Evolutionary conservation across 2,113 vertebrate genomes (phyloP).

Genomic region (Kryptolebias marmoratus): DNA sequence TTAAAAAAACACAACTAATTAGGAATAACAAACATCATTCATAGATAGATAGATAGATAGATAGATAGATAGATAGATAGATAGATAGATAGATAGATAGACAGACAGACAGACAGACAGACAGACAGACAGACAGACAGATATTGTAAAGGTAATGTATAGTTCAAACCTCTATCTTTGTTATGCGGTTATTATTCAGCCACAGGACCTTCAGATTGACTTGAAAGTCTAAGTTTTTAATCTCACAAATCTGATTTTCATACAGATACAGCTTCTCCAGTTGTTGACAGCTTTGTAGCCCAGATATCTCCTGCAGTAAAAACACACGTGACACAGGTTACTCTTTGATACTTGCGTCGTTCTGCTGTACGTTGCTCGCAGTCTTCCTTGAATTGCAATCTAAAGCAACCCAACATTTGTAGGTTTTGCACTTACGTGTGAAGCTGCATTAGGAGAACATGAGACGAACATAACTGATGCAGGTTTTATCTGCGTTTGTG

Average conservation of each 20-base stretch:
- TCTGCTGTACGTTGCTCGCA: no score
- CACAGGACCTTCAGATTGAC: conserved; percentile 79
- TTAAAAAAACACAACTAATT: not conserved
- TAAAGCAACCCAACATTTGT: no score
- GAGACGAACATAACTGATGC: no score
- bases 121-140: not conserved
- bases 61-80: not conserved
- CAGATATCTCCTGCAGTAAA: conserved; percentile 79
- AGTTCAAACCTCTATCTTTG: conserved; percentile 77
- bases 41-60: not conserved
- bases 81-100: not conserved
- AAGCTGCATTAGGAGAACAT: no score
- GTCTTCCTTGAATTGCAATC: not conserved
- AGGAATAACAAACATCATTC: not conserved
- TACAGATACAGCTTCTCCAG: conserved; percentile 86
- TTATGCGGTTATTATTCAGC: conserved; percentile 86
- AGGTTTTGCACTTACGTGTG: no score
- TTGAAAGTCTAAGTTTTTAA: conserved; percentile 80
- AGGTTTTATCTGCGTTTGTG: not conserved
- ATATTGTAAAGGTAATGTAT: not conserved
- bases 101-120: not conserved
- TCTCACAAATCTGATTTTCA: conserved; percentile 84
- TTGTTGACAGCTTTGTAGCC: conserved; percentile 78
- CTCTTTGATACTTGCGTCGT: not conserved
- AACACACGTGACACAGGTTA: conserved; percentile 12